Percentiles rank a stretch among this genome's conserved stretches.
Conservation (phyloP, 2,888 invertebrate species). For the Acrobasis suavella region DNA sequence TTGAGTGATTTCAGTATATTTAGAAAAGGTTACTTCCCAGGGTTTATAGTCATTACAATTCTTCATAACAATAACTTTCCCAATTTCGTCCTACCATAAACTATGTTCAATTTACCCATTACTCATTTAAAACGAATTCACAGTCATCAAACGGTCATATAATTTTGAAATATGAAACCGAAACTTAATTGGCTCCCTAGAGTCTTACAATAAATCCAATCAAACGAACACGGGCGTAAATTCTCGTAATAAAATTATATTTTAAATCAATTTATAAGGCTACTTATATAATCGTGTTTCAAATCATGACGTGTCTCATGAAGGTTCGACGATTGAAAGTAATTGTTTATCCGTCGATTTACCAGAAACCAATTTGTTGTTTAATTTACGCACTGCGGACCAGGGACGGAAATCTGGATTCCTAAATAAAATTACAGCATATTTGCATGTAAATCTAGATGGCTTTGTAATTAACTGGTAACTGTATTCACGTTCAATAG, state of each 20-base stretch:
- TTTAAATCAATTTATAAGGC: slow-evolving; percentile 2
- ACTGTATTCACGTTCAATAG: no score
- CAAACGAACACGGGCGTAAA: background rate
- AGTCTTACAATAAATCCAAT: slow-evolving; percentile 16
- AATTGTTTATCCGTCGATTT: slow-evolving; percentile 15
- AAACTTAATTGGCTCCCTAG: slow-evolving; percentile 8
- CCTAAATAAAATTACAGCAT: no score
- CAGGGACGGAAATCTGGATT: no score
- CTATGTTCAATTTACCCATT: background rate
- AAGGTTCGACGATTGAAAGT: slow-evolving; percentile 10
- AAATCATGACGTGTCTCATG: slow-evolving; percentile 1
- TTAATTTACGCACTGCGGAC: slow-evolving; percentile 1
- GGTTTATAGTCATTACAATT: no score
- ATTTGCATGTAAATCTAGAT: no score
- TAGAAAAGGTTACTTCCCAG: no score
- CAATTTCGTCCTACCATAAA: background rate
- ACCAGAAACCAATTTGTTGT: slow-evolving; percentile 21
- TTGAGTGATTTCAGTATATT: no score
- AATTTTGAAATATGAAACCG: background rate
- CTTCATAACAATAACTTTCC: no score
- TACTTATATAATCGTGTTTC: background rate
- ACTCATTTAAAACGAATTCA: background rate
- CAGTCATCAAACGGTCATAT: background rate
- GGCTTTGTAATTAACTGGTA: no score
- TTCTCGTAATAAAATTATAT: slow-evolving; percentile 7